These are phyloP conservation scores for Caenorhabditis sp. DNA, from an alignment of 2,888 invertebrate species.

Conservation along the genomic window DNA sequence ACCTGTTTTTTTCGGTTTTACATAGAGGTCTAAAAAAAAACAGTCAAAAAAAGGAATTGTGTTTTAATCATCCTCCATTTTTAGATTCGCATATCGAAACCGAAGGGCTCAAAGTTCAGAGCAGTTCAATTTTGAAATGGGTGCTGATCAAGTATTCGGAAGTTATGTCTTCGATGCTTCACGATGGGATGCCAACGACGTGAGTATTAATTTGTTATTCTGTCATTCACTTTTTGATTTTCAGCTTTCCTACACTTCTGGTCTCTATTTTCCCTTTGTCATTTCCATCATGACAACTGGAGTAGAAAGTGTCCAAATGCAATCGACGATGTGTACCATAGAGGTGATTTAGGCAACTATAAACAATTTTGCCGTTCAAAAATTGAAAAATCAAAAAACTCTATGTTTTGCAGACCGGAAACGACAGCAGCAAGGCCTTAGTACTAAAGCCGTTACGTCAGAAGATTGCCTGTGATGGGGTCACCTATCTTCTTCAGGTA, in stretches of 20 bases:
- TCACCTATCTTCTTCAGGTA: constrained; percentile 93
- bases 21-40: too few species aligned
- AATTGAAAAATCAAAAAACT: background rate
- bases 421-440: constrained; percentile 75
- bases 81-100: constrained; percentile 83
- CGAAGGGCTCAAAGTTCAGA: constrained; percentile 87
- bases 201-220: constrained; percentile 5
- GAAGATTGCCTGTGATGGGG: constrained; percentile 96
- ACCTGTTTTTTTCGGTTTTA: background rate
- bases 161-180: constrained; percentile 94
- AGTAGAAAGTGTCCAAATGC: constrained; percentile 73
- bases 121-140: constrained; percentile 94
- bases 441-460: constrained; percentile 96
- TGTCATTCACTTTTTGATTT: constrained; percentile 7
- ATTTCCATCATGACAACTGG: constrained; percentile 76
- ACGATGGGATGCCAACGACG: constrained; percentile 85
- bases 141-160: constrained; percentile 95
- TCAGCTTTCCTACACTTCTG: constrained; percentile 76
- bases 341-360: too few species aligned
- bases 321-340: constrained; percentile 80
- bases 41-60: too few species aligned
- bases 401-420: constrained; percentile 65
- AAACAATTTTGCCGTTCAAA: background rate
- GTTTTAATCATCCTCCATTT: constrained; percentile 83
- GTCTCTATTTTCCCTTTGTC: constrained; percentile 78